Conservation (phyloP, 2,888 invertebrate genomes). For the Spodoptera picta region DNA sequence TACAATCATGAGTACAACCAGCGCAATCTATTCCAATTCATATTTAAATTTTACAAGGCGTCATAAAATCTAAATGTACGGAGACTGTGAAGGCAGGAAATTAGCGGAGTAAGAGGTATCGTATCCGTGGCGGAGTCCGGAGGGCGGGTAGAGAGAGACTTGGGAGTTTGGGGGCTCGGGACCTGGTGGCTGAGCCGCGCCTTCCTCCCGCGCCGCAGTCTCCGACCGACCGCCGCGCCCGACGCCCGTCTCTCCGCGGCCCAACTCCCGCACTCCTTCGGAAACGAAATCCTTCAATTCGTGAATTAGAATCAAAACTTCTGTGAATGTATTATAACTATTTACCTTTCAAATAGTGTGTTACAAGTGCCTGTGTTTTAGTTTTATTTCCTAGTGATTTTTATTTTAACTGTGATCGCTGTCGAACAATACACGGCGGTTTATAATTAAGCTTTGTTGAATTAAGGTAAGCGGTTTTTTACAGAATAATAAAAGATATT, state of each 20-base stretch:
- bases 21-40: slow-evolving; percentile 51
- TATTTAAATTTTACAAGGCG: slow-evolving; percentile 56
- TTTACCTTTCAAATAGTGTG: slow-evolving; percentile 23
- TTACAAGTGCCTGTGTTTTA: slow-evolving; percentile 49
- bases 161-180: slow-evolving; percentile 59
- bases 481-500: slow-evolving; percentile 27
- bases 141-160: slow-evolving; percentile 61
- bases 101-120: slow-evolving; percentile 65
- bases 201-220: slow-evolving; percentile 73
- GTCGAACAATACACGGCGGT: slow-evolving; percentile 41
- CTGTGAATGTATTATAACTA: slow-evolving; percentile 33
- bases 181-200: slow-evolving; percentile 40
- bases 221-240: slow-evolving; percentile 54
- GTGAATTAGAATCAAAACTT: slow-evolving; percentile 54
- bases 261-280: slow-evolving; percentile 42
- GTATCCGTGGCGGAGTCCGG: slow-evolving; percentile 66
- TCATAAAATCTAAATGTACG: slow-evolving; percentile 51
- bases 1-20: slow-evolving; percentile 41
- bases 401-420: slow-evolving; percentile 31
- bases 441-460: slow-evolving; percentile 54
- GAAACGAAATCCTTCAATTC: slow-evolving; percentile 37
- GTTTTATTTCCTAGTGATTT: slow-evolving; percentile 36
- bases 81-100: slow-evolving; percentile 53
- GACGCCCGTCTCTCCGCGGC: slow-evolving; percentile 42
- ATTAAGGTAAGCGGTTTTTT: slow-evolving; percentile 58